Base-by-base conservation (phyloP, 1,140 invertebrate genomes). In the Drosophila neocordata region DNA sequence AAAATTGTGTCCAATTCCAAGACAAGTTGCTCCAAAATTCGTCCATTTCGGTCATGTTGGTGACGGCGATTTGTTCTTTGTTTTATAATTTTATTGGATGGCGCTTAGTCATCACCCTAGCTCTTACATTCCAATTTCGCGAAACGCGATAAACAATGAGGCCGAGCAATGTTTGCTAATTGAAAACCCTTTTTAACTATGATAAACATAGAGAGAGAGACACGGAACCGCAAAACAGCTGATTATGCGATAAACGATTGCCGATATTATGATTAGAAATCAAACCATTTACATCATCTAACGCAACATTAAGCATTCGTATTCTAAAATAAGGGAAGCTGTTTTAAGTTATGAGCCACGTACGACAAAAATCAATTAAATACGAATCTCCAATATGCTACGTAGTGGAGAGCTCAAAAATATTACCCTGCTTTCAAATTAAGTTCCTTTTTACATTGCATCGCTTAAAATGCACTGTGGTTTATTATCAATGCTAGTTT, bases 1-100 rank as follows among this genome's bases (percentile, higher is more conserved):
- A 97, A 69, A 96, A 93, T 69, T 95, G 93, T 44, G 94, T 94
- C 95, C 95, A 96, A 74, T 94, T 94, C 95, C 95, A 96, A 9
- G 58, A 35, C 15, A 77, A 81, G 48, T 75, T 55, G 63, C 62
- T 75, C 88, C 83, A 90, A 20, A 64, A 67, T n/a, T n/a, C n/a
- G n/a, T 65, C 22, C 35, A 57, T 68, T 12, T 60, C 15, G 35
- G 52, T 68, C 79, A 84, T 79, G n/a, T 20, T 37, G 55, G 12
- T 13, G 62, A 20, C 7, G 35, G 22, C 24, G 51, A 57, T 57
- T 73, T 52, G 38, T 37, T 15, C 22, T n/a, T 41, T 48, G 41
- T 48, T 48, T 67, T 18, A 13, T 35, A 48, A 24, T 75, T 20
- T n/a, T 9, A 18, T 58, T 48, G 37, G 52, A 27, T 13, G 58